Conservation (phyloP, 2,113 vertebrate species). For the Chunga burmeisteri region DNA sequence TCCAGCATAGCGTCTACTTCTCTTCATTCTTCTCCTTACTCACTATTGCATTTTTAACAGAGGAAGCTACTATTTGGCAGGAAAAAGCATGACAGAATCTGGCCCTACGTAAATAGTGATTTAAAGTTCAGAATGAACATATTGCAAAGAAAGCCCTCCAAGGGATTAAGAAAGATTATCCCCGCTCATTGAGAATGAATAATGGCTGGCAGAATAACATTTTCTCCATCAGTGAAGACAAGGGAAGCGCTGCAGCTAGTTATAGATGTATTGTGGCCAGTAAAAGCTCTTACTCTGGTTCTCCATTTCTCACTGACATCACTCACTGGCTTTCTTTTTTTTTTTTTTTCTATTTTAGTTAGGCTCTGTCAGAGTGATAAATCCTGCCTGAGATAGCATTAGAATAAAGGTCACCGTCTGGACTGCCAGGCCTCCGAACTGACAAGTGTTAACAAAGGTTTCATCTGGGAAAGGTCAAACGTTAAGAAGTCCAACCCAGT, state of each 20-base stretch:
- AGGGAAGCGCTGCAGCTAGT: constrained; percentile 14
- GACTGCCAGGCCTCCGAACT: constrained; percentile 34
- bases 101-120: neutral
- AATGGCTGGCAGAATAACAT: constrained; percentile 15
- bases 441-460: constrained; percentile 22
- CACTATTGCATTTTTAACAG: neutral
- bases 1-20: neutral
- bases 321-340: neutral
- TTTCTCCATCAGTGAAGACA: constrained; percentile 52
- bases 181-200: constrained; percentile 19
- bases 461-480: constrained; percentile 7
- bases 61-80: constrained; percentile 51
- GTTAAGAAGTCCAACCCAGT: neutral
- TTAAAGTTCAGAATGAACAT: constrained; percentile 24
- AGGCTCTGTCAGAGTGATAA: constrained; percentile 58
- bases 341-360: constrained; percentile 35
- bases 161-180: constrained; percentile 40
- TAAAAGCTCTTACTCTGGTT: constrained; percentile 50
- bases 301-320: constrained; percentile 55
- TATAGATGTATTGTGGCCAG: constrained; percentile 41
- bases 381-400: constrained; percentile 31
- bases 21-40: neutral
- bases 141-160: constrained; percentile 39
- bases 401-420: constrained; percentile 50
- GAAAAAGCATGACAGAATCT: constrained; percentile 41